Percentiles rank a stretch among this genome's conserved stretches.
Conservation (phyloP, 2,888 invertebrate species). For the Prionchulus punctatus region DNA sequence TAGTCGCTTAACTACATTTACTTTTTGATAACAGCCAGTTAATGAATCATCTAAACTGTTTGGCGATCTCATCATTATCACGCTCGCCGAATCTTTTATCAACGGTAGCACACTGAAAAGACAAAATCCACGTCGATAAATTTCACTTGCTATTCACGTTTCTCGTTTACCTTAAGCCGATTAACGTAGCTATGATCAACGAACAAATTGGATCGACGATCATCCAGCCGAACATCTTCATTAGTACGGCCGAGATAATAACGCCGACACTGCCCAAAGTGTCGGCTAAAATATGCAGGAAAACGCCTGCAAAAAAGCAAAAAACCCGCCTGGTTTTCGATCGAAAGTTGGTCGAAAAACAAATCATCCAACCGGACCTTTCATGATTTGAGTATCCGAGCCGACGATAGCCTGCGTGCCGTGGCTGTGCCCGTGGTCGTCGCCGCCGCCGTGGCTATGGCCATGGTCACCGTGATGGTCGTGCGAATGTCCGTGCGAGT, state of each 20-base stretch:
- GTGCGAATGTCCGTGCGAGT: constrained; percentile 27
- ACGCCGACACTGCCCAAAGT: constrained; percentile 92
- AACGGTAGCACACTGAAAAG: constrained; percentile 37
- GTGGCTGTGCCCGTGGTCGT: constrained; percentile 14
- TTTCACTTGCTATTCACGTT: too few relatives aligned
- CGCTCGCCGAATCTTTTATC: constrained; percentile 56
- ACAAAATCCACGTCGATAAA: too few relatives aligned
- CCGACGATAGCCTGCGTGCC: constrained; percentile 10
- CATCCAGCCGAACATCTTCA: constrained; percentile 95
- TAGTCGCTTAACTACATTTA: constrained; percentile 17
- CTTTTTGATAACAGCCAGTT: constrained; percentile 63
- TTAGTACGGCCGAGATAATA: constrained; percentile 77
- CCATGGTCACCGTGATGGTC: constrained; percentile 2
- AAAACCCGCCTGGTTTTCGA: too few relatives aligned
- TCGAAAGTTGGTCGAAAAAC: too few relatives aligned
- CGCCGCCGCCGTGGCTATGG: constrained; percentile 14
- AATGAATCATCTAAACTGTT: constrained; percentile 58
- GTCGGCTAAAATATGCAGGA: constrained; percentile 85
- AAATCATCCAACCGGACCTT: constrained; percentile 27
- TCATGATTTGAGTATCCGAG: constrained; percentile 47
- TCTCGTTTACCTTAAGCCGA: constrained; percentile 74
- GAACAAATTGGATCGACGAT: constrained; percentile 95
- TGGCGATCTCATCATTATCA: constrained; percentile 88
- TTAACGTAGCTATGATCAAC: constrained; percentile 79
- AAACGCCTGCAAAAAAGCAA: constrained; percentile 52